Evolutionary conservation across 2,113 vertebrate species (phyloP), one percentile per base, ranked within the genome.

Genomic region (Eulacestoma nigropectus): DNA sequence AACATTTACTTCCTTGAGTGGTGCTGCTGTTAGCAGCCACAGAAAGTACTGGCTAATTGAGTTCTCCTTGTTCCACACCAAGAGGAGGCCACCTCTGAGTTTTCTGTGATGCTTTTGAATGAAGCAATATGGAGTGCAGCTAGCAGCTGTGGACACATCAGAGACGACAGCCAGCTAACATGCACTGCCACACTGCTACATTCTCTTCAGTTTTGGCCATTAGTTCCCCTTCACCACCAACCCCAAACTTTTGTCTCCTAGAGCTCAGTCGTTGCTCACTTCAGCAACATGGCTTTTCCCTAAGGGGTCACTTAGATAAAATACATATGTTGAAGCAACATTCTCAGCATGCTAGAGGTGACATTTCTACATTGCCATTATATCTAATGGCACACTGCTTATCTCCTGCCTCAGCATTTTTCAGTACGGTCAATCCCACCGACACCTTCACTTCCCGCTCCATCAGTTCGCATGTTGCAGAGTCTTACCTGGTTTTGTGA

Each of bases 161-260:
- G 84, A 95, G 35, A 92, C 53, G 96, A 98, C 98, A 98, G 97
- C 97, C 96, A 98, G 97, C 98, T 97, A 98, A 98, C 95, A 52
- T 21, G 90, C 98, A 98, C 98, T 98, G 98, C 98, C 98, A 96
- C 74, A 94, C 95, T 65, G 97, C 53, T 88, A 86, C 93, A 80
- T 56, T 81, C 93, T 63, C 11, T 23, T 78, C 13, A 37, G 21
- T 69, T 86, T 47, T 18, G 42, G 23, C 30, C 56, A n/a, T 29
- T 13, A 35, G 47, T 1, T 80, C 10, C 22, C 39, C 57, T 37
- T 30, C 35, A 42, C 13, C 27, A 39, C 33, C 49, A 47, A 7
- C 21, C 16, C 8, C 29, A 13, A 56, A 75, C 4, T 59, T 47
- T 62, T 41, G 46, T 70, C 26, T 80, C 26, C 29, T n/a, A 13